phyloP scores from a whole-genome alignment of 1,140 invertebrate species.

The Heliothis virescens region DNA sequence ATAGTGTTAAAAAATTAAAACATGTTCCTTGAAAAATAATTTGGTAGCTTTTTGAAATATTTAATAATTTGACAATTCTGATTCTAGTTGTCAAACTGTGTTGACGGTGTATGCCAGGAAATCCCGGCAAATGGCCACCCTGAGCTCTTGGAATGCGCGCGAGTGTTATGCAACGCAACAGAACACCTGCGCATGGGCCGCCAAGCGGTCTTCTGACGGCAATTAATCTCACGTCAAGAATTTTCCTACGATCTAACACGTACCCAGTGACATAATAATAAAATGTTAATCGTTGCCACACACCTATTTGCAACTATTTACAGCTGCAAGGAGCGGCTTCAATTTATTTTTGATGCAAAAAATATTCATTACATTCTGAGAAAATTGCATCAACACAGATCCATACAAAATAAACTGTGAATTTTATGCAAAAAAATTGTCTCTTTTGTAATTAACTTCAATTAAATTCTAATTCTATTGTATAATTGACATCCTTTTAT shows the following conservation, averaged over 20 bases:
- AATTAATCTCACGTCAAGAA: conserved; percentile 76
- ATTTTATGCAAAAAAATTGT: no score
- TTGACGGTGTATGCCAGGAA: conserved; percentile 15
- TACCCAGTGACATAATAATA: conserved; percentile 48
- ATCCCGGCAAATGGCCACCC: conserved; percentile 31
- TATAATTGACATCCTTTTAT: no score
- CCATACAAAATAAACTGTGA: no score
- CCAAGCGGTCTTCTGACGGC: conserved; percentile 74
- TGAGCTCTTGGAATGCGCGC: conserved; percentile 62
- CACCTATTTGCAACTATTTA: not conserved
- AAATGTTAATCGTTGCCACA: not conserved
- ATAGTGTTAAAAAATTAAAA: no score
- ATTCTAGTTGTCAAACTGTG: not conserved
- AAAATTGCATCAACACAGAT: no score
- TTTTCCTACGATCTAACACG: conserved; percentile 63
- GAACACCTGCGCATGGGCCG: conserved; percentile 73
- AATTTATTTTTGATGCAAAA: no score
- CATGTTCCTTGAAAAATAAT: no score
- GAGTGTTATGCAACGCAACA: conserved; percentile 64
- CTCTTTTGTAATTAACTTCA: no score
- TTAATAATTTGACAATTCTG: no score
- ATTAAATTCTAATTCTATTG: no score
- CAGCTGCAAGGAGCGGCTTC: not conserved
- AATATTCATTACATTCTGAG: no score
- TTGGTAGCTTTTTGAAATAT: no score